Evolutionary conservation across 2,888 invertebrate genomes (phyloP).

Genomic region (Spatulosminthurus flaviceps): DNA sequence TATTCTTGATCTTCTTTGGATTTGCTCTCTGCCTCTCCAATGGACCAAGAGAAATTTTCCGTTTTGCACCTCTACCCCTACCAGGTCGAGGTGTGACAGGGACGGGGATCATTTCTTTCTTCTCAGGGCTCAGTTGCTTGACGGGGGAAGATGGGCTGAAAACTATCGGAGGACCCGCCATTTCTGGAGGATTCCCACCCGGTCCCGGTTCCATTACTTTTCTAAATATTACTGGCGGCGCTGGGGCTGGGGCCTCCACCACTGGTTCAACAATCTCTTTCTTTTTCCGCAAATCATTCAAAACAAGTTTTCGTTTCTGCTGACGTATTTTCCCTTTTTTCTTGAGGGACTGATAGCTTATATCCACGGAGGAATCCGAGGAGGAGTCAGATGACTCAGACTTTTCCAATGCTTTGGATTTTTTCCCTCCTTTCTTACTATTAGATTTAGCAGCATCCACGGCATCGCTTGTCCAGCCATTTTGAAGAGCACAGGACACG

Average conservation of each 20-base stretch:
- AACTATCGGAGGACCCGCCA: too few relatives aligned
- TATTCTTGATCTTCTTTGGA: neutral
- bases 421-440: neutral
- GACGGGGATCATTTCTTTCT: neutral
- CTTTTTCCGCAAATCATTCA: neutral
- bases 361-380: slow-evolving; percentile 34
- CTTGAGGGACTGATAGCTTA: slow-evolving; percentile 22
- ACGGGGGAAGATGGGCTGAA: neutral
- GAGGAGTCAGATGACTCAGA: slow-evolving; percentile 27
- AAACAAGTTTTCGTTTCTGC: neutral
- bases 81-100: neutral
- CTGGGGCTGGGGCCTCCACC: neutral
- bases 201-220: too few relatives aligned
- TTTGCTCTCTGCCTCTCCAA: neutral
- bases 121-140: neutral
- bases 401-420: neutral
- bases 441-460: neutral
- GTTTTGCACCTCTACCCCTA: neutral
- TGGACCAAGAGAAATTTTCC: neutral
- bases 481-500: neutral
- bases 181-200: too few relatives aligned
- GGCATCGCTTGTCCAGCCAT: slow-evolving; percentile 41
- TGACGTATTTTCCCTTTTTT: slow-evolving; percentile 19
- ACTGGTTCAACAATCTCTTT: neutral
- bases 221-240: too few relatives aligned